Percentiles rank a stretch among this genome's conserved stretches.
These are phyloP conservation scores for Microtus ochrogaster DNA, from an alignment of 2,113 vertebrate genomes.

Conservation along the genomic window DNA sequence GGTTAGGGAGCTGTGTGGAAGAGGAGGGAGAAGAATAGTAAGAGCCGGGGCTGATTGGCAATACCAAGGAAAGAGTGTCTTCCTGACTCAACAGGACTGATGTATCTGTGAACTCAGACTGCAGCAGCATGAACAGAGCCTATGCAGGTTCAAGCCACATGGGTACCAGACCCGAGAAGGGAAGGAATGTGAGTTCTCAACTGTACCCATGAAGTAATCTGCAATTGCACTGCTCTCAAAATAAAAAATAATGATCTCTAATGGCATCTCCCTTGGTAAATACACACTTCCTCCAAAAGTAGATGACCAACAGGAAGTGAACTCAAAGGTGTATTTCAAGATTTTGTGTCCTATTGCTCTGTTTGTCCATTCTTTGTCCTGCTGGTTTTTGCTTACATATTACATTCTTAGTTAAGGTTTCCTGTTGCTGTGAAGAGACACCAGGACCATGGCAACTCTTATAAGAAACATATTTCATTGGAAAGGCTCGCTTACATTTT, in stretches of 20 bases:
- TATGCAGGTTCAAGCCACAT: not conserved
- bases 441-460: too few species aligned
- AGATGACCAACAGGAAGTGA: not conserved
- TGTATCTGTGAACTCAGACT: not conserved
- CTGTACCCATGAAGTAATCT: not conserved
- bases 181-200: not conserved
- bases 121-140: not conserved
- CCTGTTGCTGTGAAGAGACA: too few species aligned
- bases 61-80: not conserved
- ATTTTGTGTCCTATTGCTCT: not conserved
- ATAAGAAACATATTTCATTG: too few species aligned
- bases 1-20: not conserved
- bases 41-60: not conserved
- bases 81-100: not conserved
- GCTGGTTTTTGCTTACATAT: not conserved
- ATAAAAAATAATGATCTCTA: not conserved
- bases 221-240: not conserved
- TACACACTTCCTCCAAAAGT: not conserved
- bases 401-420: not conserved
- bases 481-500: too few species aligned
- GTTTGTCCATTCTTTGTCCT: not conserved
- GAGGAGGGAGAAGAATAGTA: not conserved
- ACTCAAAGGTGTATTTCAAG: not conserved
- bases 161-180: not conserved
- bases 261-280: not conserved